phyloP scores from a whole-genome alignment of 2,888 invertebrate genomes.

The Eledone cirrhosa region DNA sequence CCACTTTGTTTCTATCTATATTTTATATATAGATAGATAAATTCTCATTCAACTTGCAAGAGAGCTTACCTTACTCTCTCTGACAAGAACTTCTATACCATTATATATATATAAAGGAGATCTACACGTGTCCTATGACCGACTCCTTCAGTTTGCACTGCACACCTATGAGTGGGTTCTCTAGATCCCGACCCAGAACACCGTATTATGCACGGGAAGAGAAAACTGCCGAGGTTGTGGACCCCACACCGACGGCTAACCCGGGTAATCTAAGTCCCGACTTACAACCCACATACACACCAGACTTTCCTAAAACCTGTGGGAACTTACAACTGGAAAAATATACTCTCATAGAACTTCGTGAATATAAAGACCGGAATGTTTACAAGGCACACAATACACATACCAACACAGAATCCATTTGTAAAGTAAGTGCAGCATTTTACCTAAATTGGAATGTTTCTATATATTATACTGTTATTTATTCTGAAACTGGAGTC shows the following conservation, averaged over 20 bases:
- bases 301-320: conserved; percentile 45
- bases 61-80: too few relatives aligned
- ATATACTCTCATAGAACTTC: conserved; percentile 15
- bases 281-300: conserved; percentile 55
- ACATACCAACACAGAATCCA: background rate
- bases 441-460: background rate
- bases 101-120: too few relatives aligned
- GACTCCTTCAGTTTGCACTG: too few relatives aligned
- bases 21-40: too few relatives aligned
- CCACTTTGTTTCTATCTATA: too few relatives aligned
- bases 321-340: conserved; percentile 5
- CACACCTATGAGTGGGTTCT: background rate
- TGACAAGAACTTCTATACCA: background rate
- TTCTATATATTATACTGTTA: too few relatives aligned
- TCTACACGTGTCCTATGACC: too few relatives aligned
- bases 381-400: conserved; percentile 8
- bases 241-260: conserved; percentile 37
- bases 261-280: conserved; percentile 62
- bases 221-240: background rate
- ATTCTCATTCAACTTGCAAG: too few relatives aligned
- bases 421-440: conserved; percentile 18
- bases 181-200: background rate
- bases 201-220: conserved; percentile 18
- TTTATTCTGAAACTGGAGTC: too few relatives aligned
- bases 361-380: background rate